Evolutionary conservation across 2,888 invertebrate species (phyloP), one percentile per base, ranked within the genome.

Genomic region (Germaria angustata): DNA sequence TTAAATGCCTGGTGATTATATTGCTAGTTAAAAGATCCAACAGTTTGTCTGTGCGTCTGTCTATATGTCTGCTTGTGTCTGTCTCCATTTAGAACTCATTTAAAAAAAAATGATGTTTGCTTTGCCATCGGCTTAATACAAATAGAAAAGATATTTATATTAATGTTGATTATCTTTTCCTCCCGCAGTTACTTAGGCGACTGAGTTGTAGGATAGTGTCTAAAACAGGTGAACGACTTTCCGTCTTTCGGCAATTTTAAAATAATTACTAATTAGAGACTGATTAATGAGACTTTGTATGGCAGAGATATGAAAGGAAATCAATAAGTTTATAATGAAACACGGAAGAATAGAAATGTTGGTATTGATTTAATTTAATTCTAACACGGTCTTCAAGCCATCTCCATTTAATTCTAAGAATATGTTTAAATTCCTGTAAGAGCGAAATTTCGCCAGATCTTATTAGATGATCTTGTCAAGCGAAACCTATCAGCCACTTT

Each of bases 251-350:
- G 28, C 28, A 63, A n/a, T 34, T 68, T n/a, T 17, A 55, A 28
- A 63, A 13, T 6, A 28, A 44, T 28, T 63, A 49, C 41, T 39
- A 71, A 78, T 78, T 78, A 46, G 22, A 32, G 36, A 71, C 44
- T 77, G 78, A 78, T 69, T 46, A 71, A 78, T 78, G 53, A 53
- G n/a, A 17, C n/a, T 9, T 39, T 17, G 7, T 57, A 46, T 13
- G 22, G 13, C 6, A n/a, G 20, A 11, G 20, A 5, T 24, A 13
- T n/a, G 6, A 22, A 8, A n/a, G 2, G n/a, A 32, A 53, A 2
- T 9, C 15, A 28, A 32, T 1, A 32, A 53, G 1, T 4, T 6
- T 32, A 24, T 32, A 15, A 22, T 0, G n/a, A 49, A 49, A 28
- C n/a, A n/a, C n/a, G n/a, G n/a, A n/a, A n/a, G n/a, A n/a, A n/a